Conservation (phyloP, 2,888 invertebrate genomes). For the Cephus sareptanus region DNA sequence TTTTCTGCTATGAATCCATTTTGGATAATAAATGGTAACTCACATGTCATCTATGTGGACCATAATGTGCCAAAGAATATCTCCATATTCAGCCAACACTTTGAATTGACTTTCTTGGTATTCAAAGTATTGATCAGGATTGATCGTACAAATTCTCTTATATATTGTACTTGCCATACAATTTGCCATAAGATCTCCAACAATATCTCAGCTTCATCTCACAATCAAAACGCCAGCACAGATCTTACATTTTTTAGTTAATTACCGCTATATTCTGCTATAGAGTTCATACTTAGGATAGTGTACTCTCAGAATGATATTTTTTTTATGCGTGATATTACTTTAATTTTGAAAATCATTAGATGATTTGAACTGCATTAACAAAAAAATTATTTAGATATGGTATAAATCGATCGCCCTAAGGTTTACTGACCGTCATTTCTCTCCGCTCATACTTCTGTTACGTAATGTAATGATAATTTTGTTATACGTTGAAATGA, state of each 20-base stretch:
- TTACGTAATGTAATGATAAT: background rate
- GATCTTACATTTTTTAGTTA: background rate
- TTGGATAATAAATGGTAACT: background rate
- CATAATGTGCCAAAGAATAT: conserved; percentile 13
- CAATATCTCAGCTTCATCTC: background rate
- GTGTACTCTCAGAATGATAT: background rate
- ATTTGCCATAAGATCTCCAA: background rate
- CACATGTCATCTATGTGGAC: background rate
- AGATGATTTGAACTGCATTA: background rate
- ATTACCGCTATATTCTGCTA: background rate
- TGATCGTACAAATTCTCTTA: background rate
- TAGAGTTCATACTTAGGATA: background rate
- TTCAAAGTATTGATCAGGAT: background rate
- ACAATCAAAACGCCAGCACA: background rate
- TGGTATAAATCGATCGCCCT: background rate
- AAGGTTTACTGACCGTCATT: background rate
- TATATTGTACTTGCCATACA: background rate
- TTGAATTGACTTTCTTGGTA: background rate
- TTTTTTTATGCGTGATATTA: background rate
- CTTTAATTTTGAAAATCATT: background rate
- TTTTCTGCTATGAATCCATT: background rate
- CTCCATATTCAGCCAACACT: background rate
- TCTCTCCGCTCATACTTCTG: background rate
- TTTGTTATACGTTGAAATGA: background rate
- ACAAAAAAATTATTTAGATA: background rate